These are phyloP conservation scores for Drosophila sp. DNA, from an alignment of 1,140 invertebrate genomes.

Conservation along the genomic window DNA sequence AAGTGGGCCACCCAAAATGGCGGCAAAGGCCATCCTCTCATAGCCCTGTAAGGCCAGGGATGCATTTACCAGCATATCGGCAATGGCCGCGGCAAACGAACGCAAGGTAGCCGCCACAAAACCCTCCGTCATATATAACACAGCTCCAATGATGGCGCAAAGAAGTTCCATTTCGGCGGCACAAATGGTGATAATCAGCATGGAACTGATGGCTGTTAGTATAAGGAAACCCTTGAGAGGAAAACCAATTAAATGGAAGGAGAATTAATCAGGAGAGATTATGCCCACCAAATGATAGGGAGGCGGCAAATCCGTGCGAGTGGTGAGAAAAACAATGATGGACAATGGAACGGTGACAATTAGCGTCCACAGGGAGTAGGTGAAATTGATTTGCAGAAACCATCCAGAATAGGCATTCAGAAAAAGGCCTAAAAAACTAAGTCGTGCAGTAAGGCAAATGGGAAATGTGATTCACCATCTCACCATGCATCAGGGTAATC, in stretches of 20 bases:
- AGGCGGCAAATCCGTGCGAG: constrained; percentile 60
- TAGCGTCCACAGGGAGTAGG: constrained; percentile 31
- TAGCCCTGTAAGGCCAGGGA: constrained; percentile 52
- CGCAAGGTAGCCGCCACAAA: constrained; percentile 48
- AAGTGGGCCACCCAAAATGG: constrained; percentile 43
- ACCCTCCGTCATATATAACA: constrained; percentile 19
- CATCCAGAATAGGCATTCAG: constrained; percentile 12
- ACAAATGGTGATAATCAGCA: constrained; percentile 25
- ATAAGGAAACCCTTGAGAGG: neutral
- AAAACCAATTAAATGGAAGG: neutral
- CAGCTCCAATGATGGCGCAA: constrained; percentile 38
- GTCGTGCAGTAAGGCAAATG: too few relatives aligned
- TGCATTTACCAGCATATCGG: constrained; percentile 43
- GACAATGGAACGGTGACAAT: constrained; percentile 43
- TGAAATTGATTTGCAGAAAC: constrained; percentile 12
- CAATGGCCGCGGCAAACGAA: constrained; percentile 19
- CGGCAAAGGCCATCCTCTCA: constrained; percentile 63
- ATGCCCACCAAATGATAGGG: constrained; percentile 46
- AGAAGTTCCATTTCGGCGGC: constrained; percentile 55
- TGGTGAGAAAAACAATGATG: constrained; percentile 16
- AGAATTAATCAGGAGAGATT: neutral
- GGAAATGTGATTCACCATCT: neutral
- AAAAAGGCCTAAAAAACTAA: neutral
- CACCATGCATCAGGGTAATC: constrained; percentile 32
- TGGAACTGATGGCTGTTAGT: constrained; percentile 11